phyloP scores from a whole-genome alignment of 2,797 vertebrate genomes.

The Onychomys arenicola region DNA sequence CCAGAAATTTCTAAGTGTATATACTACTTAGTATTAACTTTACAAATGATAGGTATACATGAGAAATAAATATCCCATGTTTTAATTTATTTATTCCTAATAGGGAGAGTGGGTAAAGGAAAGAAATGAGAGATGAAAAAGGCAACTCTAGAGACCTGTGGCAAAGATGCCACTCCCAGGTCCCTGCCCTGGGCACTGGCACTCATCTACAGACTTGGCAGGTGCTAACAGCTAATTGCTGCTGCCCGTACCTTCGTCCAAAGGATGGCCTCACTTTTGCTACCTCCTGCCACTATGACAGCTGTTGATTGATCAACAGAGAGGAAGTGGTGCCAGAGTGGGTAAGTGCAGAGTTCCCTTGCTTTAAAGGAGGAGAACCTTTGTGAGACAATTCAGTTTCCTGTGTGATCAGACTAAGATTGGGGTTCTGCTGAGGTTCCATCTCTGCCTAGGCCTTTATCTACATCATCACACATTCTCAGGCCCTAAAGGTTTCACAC shows the following conservation, averaged over 20 bases:
- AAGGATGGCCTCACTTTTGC: not conserved
- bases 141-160: not conserved
- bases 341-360: not conserved
- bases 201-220: not conserved
- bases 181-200: not conserved
- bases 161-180: not conserved
- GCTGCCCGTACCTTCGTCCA: not conserved
- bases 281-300: not conserved
- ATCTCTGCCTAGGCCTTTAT: not conserved
- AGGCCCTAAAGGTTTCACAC: not conserved
- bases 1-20: not conserved
- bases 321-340: not conserved
- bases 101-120: not conserved
- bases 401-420: not conserved
- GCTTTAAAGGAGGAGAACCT: not conserved
- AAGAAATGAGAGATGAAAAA: not conserved
- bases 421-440: not conserved
- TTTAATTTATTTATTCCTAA: not conserved
- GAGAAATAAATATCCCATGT: not conserved
- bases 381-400: not conserved
- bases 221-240: conserved; percentile 42
- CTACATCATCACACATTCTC: not conserved
- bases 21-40: not conserved
- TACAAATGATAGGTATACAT: not conserved
- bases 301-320: not conserved